phyloP scores from a whole-genome alignment of 2,888 invertebrate species.

The Stenodema calcarata region DNA sequence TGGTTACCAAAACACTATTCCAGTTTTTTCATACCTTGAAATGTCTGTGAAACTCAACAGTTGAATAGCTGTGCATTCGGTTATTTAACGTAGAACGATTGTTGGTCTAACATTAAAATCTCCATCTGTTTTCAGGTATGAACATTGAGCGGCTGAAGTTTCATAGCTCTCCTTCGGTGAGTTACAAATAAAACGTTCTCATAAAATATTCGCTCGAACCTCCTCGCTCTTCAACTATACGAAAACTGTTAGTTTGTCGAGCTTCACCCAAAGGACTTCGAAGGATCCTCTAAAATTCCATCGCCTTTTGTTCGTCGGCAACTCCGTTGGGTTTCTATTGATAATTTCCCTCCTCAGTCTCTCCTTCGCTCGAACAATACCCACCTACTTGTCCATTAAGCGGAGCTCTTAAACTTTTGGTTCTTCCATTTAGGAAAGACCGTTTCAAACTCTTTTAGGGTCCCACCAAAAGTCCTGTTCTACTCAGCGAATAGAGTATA shows the following conservation, averaged over 20 bases:
- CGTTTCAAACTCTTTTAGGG: too few relatives aligned
- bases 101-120: too few relatives aligned
- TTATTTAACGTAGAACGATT: too few relatives aligned
- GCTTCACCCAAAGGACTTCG: background rate
- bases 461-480: too few relatives aligned
- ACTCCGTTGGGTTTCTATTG: background rate
- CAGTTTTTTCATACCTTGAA: too few relatives aligned
- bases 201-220: background rate
- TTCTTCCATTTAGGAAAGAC: too few relatives aligned
- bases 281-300: background rate
- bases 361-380: background rate
- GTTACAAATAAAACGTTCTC: background rate
- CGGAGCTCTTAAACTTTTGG: too few relatives aligned
- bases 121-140: background rate
- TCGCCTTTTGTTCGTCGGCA: background rate
- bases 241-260: background rate
- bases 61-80: too few relatives aligned
- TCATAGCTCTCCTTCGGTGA: background rate
- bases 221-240: background rate
- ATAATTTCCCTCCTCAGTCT: background rate
- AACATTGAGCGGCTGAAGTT: background rate
- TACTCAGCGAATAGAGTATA: too few relatives aligned
- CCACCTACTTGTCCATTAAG: constrained; percentile 35
- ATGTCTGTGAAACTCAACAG: too few relatives aligned
- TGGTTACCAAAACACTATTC: too few relatives aligned